A percentile compares a stretch with the other conserved stretches of the same genome.
These are phyloP conservation scores for Panurus biarmicus DNA, from an alignment of 2,113 vertebrate genomes.

Conservation along the genomic window DNA sequence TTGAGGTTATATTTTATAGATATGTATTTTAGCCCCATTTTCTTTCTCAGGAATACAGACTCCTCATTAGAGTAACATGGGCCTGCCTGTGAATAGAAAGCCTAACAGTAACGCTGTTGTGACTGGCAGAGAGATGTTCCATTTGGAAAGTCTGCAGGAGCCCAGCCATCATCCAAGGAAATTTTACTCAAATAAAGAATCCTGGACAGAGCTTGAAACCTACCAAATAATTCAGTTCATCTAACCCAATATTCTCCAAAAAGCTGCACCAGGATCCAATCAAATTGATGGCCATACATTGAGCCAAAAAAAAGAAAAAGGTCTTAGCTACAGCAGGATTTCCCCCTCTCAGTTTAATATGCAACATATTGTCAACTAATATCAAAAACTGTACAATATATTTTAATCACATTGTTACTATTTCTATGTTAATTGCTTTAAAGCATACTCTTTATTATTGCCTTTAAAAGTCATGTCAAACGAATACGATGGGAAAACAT, in stretches of 20 bases:
- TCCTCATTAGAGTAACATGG: not conserved
- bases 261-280: not conserved
- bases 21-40: not conserved
- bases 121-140: not conserved
- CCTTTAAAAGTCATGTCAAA: not conserved
- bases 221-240: not conserved
- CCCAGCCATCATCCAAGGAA: not conserved
- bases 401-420: not conserved
- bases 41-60: not conserved
- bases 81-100: not conserved
- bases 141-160: not conserved
- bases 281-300: not conserved
- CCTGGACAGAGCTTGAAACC: not conserved
- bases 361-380: not conserved
- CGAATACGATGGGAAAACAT: not conserved
- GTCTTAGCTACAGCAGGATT: not conserved
- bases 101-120: not conserved
- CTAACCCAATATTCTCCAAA: not conserved
- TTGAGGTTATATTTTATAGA: not conserved
- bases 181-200: not conserved
- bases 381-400: rapidly evolving
- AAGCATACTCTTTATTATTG: not conserved
- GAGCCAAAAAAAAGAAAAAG: not conserved
- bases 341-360: not conserved
- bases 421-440: not conserved